phyloP scores from a whole-genome alignment of 2,113 vertebrate genomes.

The Stercorarius parasiticus region DNA sequence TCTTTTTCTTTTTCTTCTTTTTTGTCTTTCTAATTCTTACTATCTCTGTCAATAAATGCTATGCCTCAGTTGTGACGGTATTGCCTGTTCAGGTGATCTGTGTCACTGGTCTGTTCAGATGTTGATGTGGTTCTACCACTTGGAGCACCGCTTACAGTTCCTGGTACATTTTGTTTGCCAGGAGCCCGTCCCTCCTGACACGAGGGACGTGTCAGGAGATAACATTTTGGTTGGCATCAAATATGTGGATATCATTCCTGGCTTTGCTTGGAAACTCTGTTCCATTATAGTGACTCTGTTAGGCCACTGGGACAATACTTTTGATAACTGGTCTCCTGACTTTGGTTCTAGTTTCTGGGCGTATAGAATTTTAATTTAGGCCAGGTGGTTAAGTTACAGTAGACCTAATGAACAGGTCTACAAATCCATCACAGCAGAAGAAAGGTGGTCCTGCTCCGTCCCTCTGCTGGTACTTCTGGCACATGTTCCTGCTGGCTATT shows the following conservation, averaged over 20 bases:
- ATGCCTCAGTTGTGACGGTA: neutral
- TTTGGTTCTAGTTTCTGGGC: neutral
- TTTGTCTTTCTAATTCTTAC: neutral
- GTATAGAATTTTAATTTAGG: neutral
- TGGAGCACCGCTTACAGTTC: neutral
- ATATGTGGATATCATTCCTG: neutral
- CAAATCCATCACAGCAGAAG: neutral
- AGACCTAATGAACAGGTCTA: neutral
- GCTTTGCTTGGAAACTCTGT: neutral
- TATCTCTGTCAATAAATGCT: neutral
- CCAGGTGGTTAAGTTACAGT: neutral
- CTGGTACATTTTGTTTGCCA: neutral
- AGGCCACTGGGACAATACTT: neutral
- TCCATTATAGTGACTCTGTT: neutral
- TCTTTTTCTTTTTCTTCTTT: neutral
- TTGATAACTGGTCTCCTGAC: neutral
- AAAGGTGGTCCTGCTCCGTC: neutral
- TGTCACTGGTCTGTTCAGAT: neutral
- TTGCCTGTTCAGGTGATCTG: neutral
- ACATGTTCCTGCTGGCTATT: neutral
- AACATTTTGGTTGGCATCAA: neutral
- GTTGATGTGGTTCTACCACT: neutral
- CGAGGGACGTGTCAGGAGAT: neutral
- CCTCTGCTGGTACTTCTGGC: neutral
- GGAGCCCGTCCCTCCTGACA: neutral